Conservation (phyloP, 1,140 invertebrate genomes). For the Alviniconcha marisindica region DNA sequence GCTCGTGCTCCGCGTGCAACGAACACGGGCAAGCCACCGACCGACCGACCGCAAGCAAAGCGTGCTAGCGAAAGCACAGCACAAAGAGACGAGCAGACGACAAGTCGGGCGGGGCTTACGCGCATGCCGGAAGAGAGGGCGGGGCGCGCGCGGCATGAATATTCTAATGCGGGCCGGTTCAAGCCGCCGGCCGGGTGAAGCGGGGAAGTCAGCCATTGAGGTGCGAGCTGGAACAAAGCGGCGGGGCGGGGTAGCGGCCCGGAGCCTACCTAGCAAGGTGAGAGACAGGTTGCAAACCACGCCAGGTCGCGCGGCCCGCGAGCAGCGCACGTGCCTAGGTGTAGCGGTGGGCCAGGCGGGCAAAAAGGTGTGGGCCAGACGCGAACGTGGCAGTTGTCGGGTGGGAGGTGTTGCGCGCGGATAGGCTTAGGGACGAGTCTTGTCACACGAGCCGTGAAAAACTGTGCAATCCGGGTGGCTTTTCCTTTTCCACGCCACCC, state of each 20-base stretch:
- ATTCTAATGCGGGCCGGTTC: conserved; percentile 27
- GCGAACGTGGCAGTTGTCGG: not conserved
- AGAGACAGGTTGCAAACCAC: conserved; percentile 36
- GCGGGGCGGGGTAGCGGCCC: conserved; percentile 21
- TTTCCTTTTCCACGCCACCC: not conserved
- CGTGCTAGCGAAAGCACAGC: no score
- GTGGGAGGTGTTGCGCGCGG: conserved; percentile 2
- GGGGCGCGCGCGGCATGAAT: conserved; percentile 20
- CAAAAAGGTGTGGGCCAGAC: conserved; percentile 19
- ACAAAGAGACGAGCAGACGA: no score
- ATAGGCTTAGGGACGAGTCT: not conserved
- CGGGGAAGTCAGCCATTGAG: conserved; percentile 33
- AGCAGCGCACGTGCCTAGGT: conserved; percentile 20
- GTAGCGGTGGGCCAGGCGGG: conserved; percentile 8
- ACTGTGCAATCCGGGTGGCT: not conserved
- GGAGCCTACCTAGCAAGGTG: conserved; percentile 29
- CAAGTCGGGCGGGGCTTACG: not conserved
- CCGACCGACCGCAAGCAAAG: no score
- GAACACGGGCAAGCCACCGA: no score
- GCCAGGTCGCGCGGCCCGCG: conserved; percentile 15
- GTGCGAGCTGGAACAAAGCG: conserved; percentile 36
- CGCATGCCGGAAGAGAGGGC: conserved; percentile 6
- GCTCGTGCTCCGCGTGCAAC: not conserved
- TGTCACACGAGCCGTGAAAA: not conserved
- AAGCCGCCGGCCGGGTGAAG: not conserved